A percentile compares a stretch with the other conserved stretches of the same genome.
These are phyloP conservation scores for Hyles lineata DNA, from an alignment of 2,888 invertebrate genomes.

Conservation along the genomic window DNA sequence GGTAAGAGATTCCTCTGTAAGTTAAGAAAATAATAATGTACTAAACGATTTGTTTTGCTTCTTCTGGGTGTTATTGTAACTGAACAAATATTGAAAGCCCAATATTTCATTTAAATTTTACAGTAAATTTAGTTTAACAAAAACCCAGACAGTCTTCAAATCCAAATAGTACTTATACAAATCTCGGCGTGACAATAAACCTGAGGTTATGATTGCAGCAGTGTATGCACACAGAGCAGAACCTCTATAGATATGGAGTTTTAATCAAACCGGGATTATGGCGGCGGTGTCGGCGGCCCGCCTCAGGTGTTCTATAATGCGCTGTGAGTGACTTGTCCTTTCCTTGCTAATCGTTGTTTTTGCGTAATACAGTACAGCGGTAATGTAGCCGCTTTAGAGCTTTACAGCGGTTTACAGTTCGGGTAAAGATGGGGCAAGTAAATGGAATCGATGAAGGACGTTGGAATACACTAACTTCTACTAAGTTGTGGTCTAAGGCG, in stretches of 20 bases:
- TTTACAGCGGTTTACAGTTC: neutral
- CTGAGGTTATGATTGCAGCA: neutral
- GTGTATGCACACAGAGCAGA: neutral
- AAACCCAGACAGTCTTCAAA: neutral
- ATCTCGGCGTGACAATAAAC: neutral
- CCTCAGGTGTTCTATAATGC: constrained; percentile 71
- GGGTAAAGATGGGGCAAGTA: neutral
- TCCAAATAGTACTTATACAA: too few species aligned
- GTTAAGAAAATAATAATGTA: neutral
- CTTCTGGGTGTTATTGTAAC: neutral
- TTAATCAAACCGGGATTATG: constrained; percentile 1
- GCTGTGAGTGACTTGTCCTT: constrained; percentile 70
- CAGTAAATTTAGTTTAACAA: neutral
- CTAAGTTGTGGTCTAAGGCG: too few species aligned
- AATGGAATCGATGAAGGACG: constrained; percentile 1
- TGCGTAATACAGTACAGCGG: constrained; percentile 19
- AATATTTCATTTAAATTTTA: neutral
- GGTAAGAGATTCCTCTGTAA: neutral
- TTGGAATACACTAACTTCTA: too few species aligned
- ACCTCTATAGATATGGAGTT: neutral
- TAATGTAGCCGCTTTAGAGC: constrained; percentile 22
- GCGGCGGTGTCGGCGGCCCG: constrained; percentile 40
- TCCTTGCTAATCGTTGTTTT: constrained; percentile 23
- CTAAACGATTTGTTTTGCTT: neutral
- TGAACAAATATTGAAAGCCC: neutral